Conservation (phyloP, 2,797 vertebrate genomes). For the Pitangus sulphuratus region DNA sequence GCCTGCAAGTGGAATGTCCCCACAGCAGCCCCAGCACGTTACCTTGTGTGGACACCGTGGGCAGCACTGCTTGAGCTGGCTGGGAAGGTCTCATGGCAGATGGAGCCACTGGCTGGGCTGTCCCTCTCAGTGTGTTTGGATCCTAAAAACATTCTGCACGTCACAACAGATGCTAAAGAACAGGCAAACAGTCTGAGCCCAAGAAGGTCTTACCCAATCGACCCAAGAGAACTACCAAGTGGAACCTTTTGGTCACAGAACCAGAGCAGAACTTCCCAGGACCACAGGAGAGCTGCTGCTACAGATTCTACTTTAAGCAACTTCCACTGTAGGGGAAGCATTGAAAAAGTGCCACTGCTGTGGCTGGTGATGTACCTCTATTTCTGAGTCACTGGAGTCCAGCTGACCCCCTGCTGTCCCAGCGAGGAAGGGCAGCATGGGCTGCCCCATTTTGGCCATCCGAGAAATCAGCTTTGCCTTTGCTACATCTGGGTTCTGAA, state of each 20-base stretch:
- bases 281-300: not conserved
- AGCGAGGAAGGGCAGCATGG: conserved; percentile 91
- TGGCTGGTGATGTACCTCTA: conserved; percentile 80
- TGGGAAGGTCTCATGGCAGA: conserved; percentile 71
- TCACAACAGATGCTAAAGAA: conserved; percentile 1
- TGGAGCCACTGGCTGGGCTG: conserved; percentile 65
- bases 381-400: conserved; percentile 93
- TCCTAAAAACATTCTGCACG: conserved; percentile 78
- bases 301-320: not conserved
- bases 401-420: conserved; percentile 82
- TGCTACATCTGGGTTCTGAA: conserved; percentile 88
- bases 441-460: conserved; percentile 99
- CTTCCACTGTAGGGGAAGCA: not conserved
- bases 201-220: not conserved
- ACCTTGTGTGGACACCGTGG: conserved; percentile 74
- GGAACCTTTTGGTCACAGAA: not conserved
- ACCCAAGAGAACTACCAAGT: not conserved
- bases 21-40: not conserved
- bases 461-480: conserved; percentile 97
- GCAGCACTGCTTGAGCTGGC: conserved; percentile 51
- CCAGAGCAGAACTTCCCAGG: not conserved
- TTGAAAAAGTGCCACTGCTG: not conserved
- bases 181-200: not conserved
- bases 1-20: too few relatives aligned
- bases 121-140: conserved; percentile 71